Evolutionary conservation across 2,797 vertebrate species (phyloP), one percentile per base, ranked within the genome.

Genomic region (Hyperoplus lanceolatus): DNA sequence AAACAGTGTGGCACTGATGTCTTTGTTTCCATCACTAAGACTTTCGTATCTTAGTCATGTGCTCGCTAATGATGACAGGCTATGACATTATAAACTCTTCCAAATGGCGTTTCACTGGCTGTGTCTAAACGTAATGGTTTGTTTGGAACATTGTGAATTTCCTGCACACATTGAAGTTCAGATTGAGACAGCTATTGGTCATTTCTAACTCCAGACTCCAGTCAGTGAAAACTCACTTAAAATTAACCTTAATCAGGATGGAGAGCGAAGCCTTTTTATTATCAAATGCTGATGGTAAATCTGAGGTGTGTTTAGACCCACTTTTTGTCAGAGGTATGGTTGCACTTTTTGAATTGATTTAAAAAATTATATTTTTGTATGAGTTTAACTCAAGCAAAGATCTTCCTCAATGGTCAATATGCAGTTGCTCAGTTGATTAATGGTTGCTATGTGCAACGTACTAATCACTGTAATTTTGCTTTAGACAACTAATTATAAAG

Each of bases 391-490:
- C 36, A 12, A 58, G 29, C 63, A 63, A 48, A 73, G 62, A 62
- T 50, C 70, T 68, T 45, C 46, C 67, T 46, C 59, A 56, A 4
- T 68, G 70, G 86, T 86, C 69, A 54, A 53, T 6, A 46, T 64
- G 48, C 79, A 75, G 66, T 85, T 78, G 36, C 51, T 56, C 50
- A 4, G 62, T 8, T 80, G 87, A 90, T 89, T 84, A 84, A 77
- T 66, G 61, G 83, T 76, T 91, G 78, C 81, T 73, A 85, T 18
- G 78, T 80, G 56, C 46, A 50, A 61, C 42, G 13, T 48, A 59
- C 45, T 89, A 90, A 92, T 93, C 83, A 86, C 74, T 79, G 81
- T 89, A 69, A 83, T 89, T 77, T 70, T 81, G 74, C 84, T 78
- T 83, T 75, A 48, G 59, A 79, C 78, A 70, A 69, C 83, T 86